Evolutionary conservation across 1,140 invertebrate species (phyloP), one percentile per base, ranked within the genome.

Genomic region (Ridgeia piscesae): DNA sequence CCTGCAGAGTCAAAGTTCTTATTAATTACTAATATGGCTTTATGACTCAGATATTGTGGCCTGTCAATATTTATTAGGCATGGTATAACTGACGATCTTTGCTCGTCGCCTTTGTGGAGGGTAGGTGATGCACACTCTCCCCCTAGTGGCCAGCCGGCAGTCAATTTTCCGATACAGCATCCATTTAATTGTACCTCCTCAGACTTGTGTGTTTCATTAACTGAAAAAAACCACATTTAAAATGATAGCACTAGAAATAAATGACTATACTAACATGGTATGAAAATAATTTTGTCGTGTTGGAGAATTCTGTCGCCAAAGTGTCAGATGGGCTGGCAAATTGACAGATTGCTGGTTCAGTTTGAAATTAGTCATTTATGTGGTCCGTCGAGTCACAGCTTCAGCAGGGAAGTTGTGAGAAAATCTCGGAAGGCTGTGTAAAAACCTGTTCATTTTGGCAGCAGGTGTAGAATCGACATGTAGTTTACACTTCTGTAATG

Each of bases 11-110:
- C 58, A 77, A 77, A 77, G 58, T 77, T 77, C 58, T 77, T 77
- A 77, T 77, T 77, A 77, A 77, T 77, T 77, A 77, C 58, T 77
- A 77, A 77, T 21, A 77, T 77, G 58, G 58, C 58, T 77, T 77
- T 77, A 77, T 77, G 58, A 77, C 58, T 77, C 58, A 77, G 58
- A 1, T 77, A 77, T 77, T 77, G 58, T 77, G 58, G 27, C 58
- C 58, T 77, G 58, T 77, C 58, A 77, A 21, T 77, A 21, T 77
- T 77, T 77, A 77, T 77, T 77, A 77, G 17, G 27, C 42, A 31
- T 21, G 27, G 58, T 77, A 77, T 77, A 77, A 77, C 58, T 21
- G 58, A 77, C 27, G 58, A 77, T 9, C 11, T 77, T 77, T 21
- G 42, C 42, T 42, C 42, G 4, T 9, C 27, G 58, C 17, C 58